Evolutionary conservation across 2,797 vertebrate species (phyloP).

Genomic region (Amazona finschi): DNA sequence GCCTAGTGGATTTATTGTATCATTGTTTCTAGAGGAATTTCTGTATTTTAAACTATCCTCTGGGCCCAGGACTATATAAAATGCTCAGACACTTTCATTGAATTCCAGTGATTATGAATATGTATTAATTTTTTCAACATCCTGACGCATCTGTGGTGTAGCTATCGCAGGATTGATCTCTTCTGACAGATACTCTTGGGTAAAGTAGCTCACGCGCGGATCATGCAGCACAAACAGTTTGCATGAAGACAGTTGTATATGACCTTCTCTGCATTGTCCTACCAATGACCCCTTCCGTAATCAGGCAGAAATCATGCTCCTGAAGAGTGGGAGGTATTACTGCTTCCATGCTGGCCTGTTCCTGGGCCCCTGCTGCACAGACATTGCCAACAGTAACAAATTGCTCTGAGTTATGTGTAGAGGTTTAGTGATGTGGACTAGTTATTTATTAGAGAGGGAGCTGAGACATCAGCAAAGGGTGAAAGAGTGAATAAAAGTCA

Average conservation of each 20-base stretch:
- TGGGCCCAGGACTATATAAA: neutral
- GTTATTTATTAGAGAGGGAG: slow-evolving; percentile 57
- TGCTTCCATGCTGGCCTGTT: slow-evolving; percentile 55
- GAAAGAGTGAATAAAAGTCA: slow-evolving; percentile 3
- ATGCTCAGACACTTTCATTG: neutral
- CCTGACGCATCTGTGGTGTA: neutral
- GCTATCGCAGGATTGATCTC: neutral
- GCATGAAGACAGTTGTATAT: neutral
- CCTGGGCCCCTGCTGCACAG: slow-evolving; percentile 35
- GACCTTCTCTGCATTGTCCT: slow-evolving; percentile 50
- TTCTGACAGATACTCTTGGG: neutral
- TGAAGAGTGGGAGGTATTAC: slow-evolving; percentile 58
- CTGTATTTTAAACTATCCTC: neutral
- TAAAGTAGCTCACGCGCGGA: neutral
- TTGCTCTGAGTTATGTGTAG: slow-evolving; percentile 52
- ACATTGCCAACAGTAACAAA: slow-evolving; percentile 68
- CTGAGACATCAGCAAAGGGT: slow-evolving; percentile 14
- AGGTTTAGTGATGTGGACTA: neutral
- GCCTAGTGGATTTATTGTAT: neutral
- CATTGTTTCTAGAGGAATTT: neutral
- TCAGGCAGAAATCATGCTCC: slow-evolving; percentile 62
- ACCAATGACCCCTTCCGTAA: slow-evolving; percentile 58
- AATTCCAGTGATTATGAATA: neutral
- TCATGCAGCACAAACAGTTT: neutral
- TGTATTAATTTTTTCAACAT: neutral